Evolutionary conservation across 2,888 invertebrate species (phyloP).

Genomic region (Orthosia cruda): DNA sequence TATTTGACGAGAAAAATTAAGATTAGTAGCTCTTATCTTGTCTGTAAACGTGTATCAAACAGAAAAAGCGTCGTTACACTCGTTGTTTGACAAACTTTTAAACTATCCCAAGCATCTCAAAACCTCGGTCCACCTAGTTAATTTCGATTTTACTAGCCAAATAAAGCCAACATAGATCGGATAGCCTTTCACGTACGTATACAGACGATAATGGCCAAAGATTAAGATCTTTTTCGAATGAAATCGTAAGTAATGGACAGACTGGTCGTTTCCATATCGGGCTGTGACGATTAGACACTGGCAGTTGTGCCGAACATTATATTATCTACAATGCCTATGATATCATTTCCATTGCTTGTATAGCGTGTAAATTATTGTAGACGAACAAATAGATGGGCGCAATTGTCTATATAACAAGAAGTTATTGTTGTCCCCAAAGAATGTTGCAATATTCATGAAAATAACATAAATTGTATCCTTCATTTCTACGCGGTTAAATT

Average conservation of each 20-base stretch:
- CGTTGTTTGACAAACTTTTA: conserved; percentile 39
- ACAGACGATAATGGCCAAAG: conserved; percentile 86
- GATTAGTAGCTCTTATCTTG: conserved; percentile 5
- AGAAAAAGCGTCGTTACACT: conserved; percentile 24
- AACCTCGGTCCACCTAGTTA: conserved; percentile 63
- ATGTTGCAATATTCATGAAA: conserved; percentile 34
- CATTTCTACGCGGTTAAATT: conserved; percentile 23
- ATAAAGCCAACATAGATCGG: conserved; percentile 82
- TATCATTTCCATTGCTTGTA: conserved; percentile 54
- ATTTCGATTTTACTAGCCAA: conserved; percentile 84
- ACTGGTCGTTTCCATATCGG: conserved; percentile 78
- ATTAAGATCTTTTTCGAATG: conserved; percentile 88
- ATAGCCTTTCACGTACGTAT: conserved; percentile 86
- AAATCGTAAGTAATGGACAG: conserved; percentile 86
- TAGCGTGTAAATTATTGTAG: conserved; percentile 36
- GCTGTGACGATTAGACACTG: conserved; percentile 73
- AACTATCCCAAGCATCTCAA: conserved; percentile 65
- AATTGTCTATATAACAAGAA: conserved; percentile 48
- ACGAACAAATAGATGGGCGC: conserved; percentile 47
- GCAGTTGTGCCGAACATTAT: conserved; percentile 60
- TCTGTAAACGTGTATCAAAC: neutral
- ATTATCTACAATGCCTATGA: conserved; percentile 37
- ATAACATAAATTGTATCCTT: conserved; percentile 14
- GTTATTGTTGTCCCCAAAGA: conserved; percentile 48
- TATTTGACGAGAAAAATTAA: neutral